Percentiles rank a stretch among this genome's conserved stretches.
Evolutionary conservation across 2,888 invertebrate species (phyloP).

Genomic region (Eristalis tenax): DNA sequence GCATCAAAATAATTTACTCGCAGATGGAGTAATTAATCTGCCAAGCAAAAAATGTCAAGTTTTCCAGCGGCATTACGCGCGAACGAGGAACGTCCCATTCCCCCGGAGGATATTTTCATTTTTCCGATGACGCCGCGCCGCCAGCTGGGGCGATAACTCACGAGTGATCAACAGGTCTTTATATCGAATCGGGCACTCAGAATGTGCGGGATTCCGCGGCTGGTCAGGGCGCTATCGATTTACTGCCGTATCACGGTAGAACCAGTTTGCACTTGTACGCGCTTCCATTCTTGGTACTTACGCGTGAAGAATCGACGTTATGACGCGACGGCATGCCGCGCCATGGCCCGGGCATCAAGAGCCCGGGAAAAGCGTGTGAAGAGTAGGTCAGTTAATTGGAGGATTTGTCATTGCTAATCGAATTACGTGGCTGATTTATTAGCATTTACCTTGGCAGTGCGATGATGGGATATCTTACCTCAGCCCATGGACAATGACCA

Average conservation of each 20-base stretch:
- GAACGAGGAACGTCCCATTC: not conserved
- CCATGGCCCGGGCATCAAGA: conserved; percentile 37
- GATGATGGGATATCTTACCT: conserved; percentile 24
- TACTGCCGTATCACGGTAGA: conserved; percentile 4
- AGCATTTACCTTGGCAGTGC: conserved; percentile 33
- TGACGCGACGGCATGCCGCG: conserved; percentile 9
- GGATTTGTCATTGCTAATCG: conserved; percentile 64
- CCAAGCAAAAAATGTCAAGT: conserved; percentile 33
- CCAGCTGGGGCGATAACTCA: conserved; percentile 34
- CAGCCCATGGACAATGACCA: conserved; percentile 9
- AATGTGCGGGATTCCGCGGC: conserved; percentile 25
- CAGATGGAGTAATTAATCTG: conserved; percentile 30
- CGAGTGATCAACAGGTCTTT: conserved; percentile 53
- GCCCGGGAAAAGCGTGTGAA: conserved; percentile 49
- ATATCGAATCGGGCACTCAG: conserved; percentile 29
- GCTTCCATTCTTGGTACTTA: conserved; percentile 58
- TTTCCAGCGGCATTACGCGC: conserved; percentile 2
- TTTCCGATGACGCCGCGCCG: conserved; percentile 20
- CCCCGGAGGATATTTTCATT: conserved; percentile 4
- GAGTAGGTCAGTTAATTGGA: conserved; percentile 67
- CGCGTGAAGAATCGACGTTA: not conserved
- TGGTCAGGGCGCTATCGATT: conserved; percentile 37
- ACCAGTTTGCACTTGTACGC: conserved; percentile 35
- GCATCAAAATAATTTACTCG: not conserved
- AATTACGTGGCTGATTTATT: conserved; percentile 65